Conservation (phyloP, 37 sponge, comb jelly and placozoan genomes). For the Crambe crambe region DNA sequence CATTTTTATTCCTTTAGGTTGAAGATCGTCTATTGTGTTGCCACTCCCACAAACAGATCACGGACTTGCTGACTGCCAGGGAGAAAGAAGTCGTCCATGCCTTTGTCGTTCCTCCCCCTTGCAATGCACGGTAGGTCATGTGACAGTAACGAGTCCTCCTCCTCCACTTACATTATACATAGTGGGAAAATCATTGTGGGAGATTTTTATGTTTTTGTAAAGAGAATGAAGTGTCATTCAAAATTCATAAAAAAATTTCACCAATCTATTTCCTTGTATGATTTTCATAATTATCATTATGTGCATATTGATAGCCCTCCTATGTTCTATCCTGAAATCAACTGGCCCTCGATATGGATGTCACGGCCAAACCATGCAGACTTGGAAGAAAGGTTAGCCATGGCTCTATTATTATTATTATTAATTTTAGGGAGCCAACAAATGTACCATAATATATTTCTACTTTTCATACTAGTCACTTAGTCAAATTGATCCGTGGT, state of each 20-base stretch:
- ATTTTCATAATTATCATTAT: neutral
- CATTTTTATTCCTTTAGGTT: slow-evolving; percentile 14
- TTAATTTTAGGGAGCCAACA: too few relatives aligned
- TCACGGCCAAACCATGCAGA: slow-evolving; percentile 35
- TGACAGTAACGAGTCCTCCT: too few relatives aligned
- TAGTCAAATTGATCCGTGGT: too few relatives aligned
- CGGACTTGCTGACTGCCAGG: slow-evolving; percentile 37
- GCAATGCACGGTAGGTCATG: neutral
- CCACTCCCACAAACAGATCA: slow-evolving; percentile 37
- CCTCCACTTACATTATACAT: too few relatives aligned
- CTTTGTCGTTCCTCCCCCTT: slow-evolving; percentile 60
- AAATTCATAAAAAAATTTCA: neutral
- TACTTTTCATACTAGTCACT: too few relatives aligned
- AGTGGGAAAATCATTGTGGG: too few relatives aligned
- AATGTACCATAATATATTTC: neutral
- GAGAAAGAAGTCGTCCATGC: slow-evolving; percentile 25
- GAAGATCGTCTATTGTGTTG: slow-evolving; percentile 55
- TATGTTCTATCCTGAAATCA: slow-evolving; percentile 39
- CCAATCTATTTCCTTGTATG: too few relatives aligned
- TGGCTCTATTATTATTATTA: neutral
- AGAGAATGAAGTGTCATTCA: neutral
- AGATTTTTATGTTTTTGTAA: too few relatives aligned
- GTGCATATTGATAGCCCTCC: neutral
- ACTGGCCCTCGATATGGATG: slow-evolving; percentile 53
- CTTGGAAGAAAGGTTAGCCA: slow-evolving; percentile 11